Base-by-base conservation (phyloP, 2,888 invertebrate species). In the Zygogramma bicolorata region DNA sequence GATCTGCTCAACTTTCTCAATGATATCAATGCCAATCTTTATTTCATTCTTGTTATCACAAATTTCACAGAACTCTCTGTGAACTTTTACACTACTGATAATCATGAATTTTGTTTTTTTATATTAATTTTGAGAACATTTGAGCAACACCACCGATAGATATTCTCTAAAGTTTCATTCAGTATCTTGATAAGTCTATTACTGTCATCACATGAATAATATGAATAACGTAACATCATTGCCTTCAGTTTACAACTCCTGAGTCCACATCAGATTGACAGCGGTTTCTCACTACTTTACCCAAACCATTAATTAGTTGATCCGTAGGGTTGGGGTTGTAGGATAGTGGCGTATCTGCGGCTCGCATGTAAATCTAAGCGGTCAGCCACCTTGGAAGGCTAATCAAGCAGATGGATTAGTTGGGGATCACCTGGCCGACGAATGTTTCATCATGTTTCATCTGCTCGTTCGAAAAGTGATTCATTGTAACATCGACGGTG, bases 401-500 rank as follows among this genome's bases (percentile, higher is more conserved):
- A 80, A 80, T 81, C 79, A 81, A 79, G 80, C 81, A 81, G 79
- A 79, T 81, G 80, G 81, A 79, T 81, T 75, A 79, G 75, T 60
- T 34, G 34, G 49, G 76, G 77, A 81, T 81, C 81, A 81, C 81
- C 81, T 81, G 81, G 79, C 74, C 66, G 60, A 74, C 71, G 61
- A 72, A 71, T 79, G 82, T 84, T 84, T 80, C 73, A 68, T 73
- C 65, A 83, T 84, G 84, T 83, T 83, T 84, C 84, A 84, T 81
- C 73, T 80, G 77, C 79, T 18, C 6, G 25, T 13, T 58, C 3
- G 58, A n/a, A 27, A 40, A 66, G n/a, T 58, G 40, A 40, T 57
- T 38, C 58, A 66, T 66, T 66, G 18, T 15, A 29, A 15, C 22
- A 25, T 38, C 20, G 10, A 22, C 10, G 42, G 13, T 53, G 53